Evolutionary conservation across 2,797 vertebrate genomes (phyloP), one percentile per base, ranked within the genome.

Genomic region (Rhinella marina): DNA sequence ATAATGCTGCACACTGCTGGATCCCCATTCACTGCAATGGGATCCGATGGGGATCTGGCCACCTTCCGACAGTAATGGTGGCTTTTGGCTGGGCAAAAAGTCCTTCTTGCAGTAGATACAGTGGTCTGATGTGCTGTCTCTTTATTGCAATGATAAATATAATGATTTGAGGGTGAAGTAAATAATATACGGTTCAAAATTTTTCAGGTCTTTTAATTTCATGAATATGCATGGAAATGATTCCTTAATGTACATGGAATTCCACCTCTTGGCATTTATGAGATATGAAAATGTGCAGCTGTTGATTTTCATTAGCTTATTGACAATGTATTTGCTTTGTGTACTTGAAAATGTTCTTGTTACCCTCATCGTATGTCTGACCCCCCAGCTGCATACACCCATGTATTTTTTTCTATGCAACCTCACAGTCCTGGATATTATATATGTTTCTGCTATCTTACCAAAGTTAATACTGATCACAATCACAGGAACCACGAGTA

Each of bases 381-480:
- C 57, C 17, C 11, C 68, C 25, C 68, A 75, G 1, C 59, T 88
- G 1, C 87, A 86, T 52, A 82, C 25, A 27, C 87, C 87, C 17
- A 88, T 88, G 87, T 88, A 88, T 48, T 86, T 85, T 57, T 88
- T 88, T 25, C 78, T 88, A 29, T 81, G 87, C 48, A 88, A 86
- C 70, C 78, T 88, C 27, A 81, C 83, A 23, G 3, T 86, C 21
- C 70, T 86, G 17, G 87, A 88, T 54, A 61, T 85, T 19, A 16
- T 88, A 19, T 89, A 86, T 54, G 84, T 86, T 1, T 77, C 88
- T 13, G 52, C 84, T 16, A 62, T 86, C 16, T 32, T 89, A 54
- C 88, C 88, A 77, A 89, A 89, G 32, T 61, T 89, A 11, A 13
- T 89, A 19, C 50, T 11, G 7, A 89, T 89, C 19, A 86, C 84